Evolutionary conservation across 2,113 vertebrate genomes (phyloP), one percentile per base, ranked within the genome.

Genomic region (Guaruba guarouba): DNA sequence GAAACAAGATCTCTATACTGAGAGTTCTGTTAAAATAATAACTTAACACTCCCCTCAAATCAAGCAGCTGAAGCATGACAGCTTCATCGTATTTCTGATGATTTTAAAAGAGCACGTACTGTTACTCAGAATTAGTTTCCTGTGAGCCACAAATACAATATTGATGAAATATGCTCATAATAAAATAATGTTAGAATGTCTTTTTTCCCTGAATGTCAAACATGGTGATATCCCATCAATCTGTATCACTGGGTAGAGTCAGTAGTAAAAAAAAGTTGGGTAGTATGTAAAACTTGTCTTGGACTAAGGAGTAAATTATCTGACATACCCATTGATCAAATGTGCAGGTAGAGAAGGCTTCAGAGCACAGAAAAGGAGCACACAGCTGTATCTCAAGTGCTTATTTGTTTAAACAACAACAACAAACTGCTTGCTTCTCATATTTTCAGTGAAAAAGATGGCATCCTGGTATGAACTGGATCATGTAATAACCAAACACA

Each of bases 41-140:
- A 73, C 28, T 84, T 88, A 73, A 52, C 57, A 39, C 51, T 86
- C 86, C 35, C 48, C n/a, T 90, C 41, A 87, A 84, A 86, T 80
- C 71, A 90, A 78, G 54, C 54, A 79, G 51, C 82, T 90, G 69
- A 85, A 79, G 23, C 67, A 77, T 95, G 78, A 90, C 70, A 76
- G 71, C 71, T 92, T 93, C 43, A 17, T 76, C 52, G 70, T 68
- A 75, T 88, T 94, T 84, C 37, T 80, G 82, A 71, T 61, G 39
- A 85, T 76, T 95, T 88, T 69, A 17, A 90, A 85, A 88, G 35
- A 81, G 49, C 16, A 16, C 12, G 25, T 44, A 25, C 41, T 70
- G 44, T 77, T 92, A 89, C n/a, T 88, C 78, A 73, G 52, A 88
- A 85, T 83, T 93, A 79, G 39, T 89, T 95, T 91, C 18, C 79